These are phyloP conservation scores for Artemia sinica DNA, from an alignment of 2,888 invertebrate genomes.

Conservation along the genomic window DNA sequence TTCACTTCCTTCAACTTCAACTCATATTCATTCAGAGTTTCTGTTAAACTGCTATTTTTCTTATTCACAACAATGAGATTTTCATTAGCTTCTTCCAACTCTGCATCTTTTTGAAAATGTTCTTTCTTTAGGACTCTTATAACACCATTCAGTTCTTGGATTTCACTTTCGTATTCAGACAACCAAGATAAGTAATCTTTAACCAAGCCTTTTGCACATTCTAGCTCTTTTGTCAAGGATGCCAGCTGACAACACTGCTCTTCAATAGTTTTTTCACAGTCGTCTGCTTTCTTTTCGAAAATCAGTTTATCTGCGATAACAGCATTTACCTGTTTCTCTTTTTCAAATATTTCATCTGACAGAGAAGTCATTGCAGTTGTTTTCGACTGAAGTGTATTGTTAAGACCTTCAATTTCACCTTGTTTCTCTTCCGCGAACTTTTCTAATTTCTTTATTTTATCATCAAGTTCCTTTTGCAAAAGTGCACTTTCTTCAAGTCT, in stretches of 20 bases:
- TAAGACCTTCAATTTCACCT: conserved; percentile 10
- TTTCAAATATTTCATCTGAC: not conserved
- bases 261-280: not conserved
- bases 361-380: conserved; percentile 15
- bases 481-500: too few relatives aligned
- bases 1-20: not conserved
- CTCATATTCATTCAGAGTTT: not conserved
- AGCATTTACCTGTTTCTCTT: conserved; percentile 9
- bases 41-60: not conserved
- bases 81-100: not conserved
- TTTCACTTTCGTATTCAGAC: too few relatives aligned
- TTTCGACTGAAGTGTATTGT: conserved; percentile 20
- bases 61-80: not conserved
- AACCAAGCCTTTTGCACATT: too few relatives aligned
- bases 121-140: too few relatives aligned
- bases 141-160: too few relatives aligned
- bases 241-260: not conserved
- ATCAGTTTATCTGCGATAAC: conserved; percentile 7
- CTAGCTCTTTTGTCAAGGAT: too few relatives aligned
- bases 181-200: too few relatives aligned
- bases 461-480: too few relatives aligned
- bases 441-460: too few relatives aligned
- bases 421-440: not conserved
- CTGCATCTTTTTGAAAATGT: not conserved
- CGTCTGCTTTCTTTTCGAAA: not conserved